phyloP scores from a whole-genome alignment of 1,140 invertebrate genomes.

The Delia radicum region DNA sequence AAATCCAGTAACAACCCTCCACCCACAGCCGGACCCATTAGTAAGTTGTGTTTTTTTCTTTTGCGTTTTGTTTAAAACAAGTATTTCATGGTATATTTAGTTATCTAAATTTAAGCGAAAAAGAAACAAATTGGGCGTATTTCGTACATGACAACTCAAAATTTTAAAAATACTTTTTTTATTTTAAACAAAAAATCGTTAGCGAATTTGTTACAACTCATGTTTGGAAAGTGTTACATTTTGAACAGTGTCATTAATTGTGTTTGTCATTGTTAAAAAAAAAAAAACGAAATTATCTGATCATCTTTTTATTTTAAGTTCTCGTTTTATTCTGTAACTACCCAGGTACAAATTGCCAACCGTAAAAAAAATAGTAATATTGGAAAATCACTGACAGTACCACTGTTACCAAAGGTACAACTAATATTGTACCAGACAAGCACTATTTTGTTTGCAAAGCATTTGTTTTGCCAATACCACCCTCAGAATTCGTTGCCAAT shows the following conservation, averaged over 20 bases:
- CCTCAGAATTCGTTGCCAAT: no score
- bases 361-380: no score
- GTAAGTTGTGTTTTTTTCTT: conserved; percentile 48
- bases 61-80: not conserved
- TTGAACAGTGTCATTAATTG: not conserved
- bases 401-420: no score
- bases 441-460: no score
- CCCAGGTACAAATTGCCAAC: no score
- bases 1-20: conserved; percentile 64
- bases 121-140: not conserved
- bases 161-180: not conserved
- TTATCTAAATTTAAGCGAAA: not conserved
- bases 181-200: not conserved
- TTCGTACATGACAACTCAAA: not conserved
- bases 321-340: no score
- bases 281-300: not conserved
- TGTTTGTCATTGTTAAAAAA: not conserved
- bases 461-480: no score
- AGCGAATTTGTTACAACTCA: not conserved
- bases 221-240: not conserved
- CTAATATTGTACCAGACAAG: no score
- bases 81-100: no score
- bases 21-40: conserved; percentile 59
- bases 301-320: not conserved
- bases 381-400: no score